These are phyloP conservation scores for Volucella inflata DNA, from an alignment of 2,888 invertebrate species.

Conservation along the genomic window DNA sequence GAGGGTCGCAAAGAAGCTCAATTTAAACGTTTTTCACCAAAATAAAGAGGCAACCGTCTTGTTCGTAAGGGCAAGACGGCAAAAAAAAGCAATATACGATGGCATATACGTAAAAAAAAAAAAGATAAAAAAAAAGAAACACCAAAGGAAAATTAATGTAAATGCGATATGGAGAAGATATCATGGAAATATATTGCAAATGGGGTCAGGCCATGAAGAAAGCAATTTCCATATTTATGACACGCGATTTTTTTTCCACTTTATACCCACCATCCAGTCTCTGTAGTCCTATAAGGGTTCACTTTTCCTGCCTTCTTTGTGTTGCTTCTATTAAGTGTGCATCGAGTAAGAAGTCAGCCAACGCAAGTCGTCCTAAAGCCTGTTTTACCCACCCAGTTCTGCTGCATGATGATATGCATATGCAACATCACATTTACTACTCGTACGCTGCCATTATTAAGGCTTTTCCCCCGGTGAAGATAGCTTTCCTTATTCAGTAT, in stretches of 20 bases:
- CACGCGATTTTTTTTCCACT: conserved; percentile 70
- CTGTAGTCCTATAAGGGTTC: conserved; percentile 18
- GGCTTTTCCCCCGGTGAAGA: conserved; percentile 57
- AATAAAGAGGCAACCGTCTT: not conserved
- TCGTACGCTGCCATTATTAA: conserved; percentile 38
- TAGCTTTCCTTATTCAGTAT: conserved; percentile 48
- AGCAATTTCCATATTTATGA: conserved; percentile 76
- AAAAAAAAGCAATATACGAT: not conserved
- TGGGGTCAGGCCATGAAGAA: conserved; percentile 73
- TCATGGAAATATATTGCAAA: conserved; percentile 75
- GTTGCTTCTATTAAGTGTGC: conserved; percentile 68
- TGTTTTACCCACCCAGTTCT: conserved; percentile 26
- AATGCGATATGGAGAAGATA: conserved; percentile 75
- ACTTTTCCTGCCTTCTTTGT: conserved; percentile 26
- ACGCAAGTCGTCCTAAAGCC: conserved; percentile 43
- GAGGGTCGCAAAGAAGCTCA: conserved; percentile 13
- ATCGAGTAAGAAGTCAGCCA: conserved; percentile 56
- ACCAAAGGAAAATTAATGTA: conserved; percentile 71
- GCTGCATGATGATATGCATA: conserved; percentile 47
- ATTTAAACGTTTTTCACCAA: conserved; percentile 20
- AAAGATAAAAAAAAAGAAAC: conserved; percentile 12
- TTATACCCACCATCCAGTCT: not conserved
- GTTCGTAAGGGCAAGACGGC: not conserved
- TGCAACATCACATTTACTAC: conserved; percentile 59
- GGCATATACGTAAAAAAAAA: conserved; percentile 23